These are phyloP conservation scores for Steinernema feltiae DNA, from an alignment of 1,140 invertebrate species.

Conservation along the genomic window DNA sequence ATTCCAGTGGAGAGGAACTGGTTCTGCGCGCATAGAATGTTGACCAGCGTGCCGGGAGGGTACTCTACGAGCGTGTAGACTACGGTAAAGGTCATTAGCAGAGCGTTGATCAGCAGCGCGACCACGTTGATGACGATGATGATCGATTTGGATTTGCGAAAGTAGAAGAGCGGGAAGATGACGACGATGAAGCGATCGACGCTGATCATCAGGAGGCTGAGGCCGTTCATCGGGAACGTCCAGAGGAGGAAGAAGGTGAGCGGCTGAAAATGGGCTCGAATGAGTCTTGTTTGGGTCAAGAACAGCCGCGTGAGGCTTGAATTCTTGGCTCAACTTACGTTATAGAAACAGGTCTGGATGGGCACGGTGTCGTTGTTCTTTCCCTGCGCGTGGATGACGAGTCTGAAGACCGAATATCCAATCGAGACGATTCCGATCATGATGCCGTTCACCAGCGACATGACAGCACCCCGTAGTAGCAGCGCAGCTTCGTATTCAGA, in stretches of 20 bases:
- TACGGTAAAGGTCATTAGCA: background rate
- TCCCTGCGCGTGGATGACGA: background rate
- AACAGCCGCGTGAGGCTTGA: too few species aligned
- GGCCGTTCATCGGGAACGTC: slow-evolving; percentile 7
- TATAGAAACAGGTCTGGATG: background rate
- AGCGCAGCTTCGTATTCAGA: background rate
- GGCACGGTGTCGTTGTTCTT: background rate
- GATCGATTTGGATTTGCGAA: background rate
- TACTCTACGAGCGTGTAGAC: background rate
- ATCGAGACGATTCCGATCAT: background rate
- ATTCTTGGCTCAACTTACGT: background rate
- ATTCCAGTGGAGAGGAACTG: background rate
- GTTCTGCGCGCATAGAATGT: background rate
- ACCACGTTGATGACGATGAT: background rate
- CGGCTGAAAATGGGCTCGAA: background rate
- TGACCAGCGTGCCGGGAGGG: background rate
- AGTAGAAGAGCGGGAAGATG: background rate
- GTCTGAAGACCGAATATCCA: background rate
- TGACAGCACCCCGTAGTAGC: background rate
- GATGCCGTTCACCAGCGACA: background rate
- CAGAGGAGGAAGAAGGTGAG: slow-evolving; percentile 1
- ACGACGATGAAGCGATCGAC: background rate
- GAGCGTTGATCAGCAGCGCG: background rate
- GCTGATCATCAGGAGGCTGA: slow-evolving; percentile 10
- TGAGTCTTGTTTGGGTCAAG: too few species aligned